phyloP scores from a whole-genome alignment of 2,113 vertebrate species.

The Jacana jacana region DNA sequence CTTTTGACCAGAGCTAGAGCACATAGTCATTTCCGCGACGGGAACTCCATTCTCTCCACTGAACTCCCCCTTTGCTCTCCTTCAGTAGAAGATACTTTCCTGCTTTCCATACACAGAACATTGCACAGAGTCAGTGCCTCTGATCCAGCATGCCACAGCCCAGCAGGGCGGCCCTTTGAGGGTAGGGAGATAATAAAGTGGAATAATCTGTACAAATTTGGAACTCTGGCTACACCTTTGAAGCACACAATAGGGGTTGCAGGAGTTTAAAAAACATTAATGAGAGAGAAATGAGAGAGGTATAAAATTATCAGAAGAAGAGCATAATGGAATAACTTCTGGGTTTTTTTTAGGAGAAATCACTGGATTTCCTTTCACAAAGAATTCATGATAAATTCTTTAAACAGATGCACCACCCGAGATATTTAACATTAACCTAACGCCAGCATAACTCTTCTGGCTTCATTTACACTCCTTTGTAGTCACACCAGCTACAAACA shows the following conservation, averaged over 20 bases:
- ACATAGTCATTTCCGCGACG: accelerated
- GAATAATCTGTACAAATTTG: neutral
- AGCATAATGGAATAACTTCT: neutral
- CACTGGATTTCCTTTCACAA: neutral
- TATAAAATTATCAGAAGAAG: neutral
- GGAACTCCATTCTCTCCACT: neutral
- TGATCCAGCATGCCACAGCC: neutral
- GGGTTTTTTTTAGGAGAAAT: neutral
- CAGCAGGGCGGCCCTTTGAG: neutral
- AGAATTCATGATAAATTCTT: neutral
- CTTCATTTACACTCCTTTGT: neutral
- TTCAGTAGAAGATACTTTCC: neutral
- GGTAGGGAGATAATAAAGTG: neutral
- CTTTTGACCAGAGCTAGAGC: neutral
- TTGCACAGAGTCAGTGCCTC: neutral
- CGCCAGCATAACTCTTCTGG: neutral
- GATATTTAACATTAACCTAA: neutral
- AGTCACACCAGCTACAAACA: neutral
- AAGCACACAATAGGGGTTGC: neutral
- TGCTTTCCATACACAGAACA: neutral
- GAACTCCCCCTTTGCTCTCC: neutral
- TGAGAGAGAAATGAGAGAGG: neutral
- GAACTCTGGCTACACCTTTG: neutral
- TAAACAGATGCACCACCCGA: neutral
- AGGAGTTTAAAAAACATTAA: neutral